Conservation (phyloP, 2,888 invertebrate genomes). For the Scrobipalpa costella region DNA sequence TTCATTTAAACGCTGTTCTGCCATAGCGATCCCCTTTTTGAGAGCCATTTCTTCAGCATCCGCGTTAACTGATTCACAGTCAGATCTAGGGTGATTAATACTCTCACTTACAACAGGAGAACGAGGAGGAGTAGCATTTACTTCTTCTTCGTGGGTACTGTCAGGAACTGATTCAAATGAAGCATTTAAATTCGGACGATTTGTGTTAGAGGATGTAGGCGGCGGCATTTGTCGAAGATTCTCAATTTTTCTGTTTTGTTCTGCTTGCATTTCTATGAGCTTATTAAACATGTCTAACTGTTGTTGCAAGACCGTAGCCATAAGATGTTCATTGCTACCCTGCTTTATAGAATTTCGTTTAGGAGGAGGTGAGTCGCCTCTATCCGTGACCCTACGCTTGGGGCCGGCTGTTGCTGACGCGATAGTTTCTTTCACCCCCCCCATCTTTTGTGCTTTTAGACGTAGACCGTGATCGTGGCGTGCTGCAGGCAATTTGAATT, state of each 20-base stretch:
- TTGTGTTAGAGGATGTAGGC: neutral
- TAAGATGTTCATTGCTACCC: too few relatives aligned
- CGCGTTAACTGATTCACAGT: too few relatives aligned
- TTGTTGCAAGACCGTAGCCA: too few relatives aligned
- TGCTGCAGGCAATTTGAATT: neutral
- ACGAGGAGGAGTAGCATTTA: neutral
- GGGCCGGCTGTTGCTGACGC: neutral
- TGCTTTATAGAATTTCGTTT: too few relatives aligned
- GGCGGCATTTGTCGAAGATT: neutral
- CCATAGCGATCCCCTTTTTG: neutral
- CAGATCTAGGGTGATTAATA: neutral
- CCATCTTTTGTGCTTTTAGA: neutral
- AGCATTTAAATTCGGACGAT: neutral
- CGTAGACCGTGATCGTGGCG: neutral
- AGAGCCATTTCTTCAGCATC: neutral
- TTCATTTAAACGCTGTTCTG: neutral
- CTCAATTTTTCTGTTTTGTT: constrained; percentile 22
- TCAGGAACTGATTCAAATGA: too few relatives aligned
- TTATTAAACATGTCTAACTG: neutral
- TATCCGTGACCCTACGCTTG: too few relatives aligned
- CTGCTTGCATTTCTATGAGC: constrained; percentile 4
- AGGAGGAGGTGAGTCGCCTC: too few relatives aligned
- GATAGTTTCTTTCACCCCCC: neutral
- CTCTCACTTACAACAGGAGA: neutral
- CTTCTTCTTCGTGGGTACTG: too few relatives aligned